Conservation (phyloP, 2,888 invertebrate species). For the Lycophotia porphyrea region DNA sequence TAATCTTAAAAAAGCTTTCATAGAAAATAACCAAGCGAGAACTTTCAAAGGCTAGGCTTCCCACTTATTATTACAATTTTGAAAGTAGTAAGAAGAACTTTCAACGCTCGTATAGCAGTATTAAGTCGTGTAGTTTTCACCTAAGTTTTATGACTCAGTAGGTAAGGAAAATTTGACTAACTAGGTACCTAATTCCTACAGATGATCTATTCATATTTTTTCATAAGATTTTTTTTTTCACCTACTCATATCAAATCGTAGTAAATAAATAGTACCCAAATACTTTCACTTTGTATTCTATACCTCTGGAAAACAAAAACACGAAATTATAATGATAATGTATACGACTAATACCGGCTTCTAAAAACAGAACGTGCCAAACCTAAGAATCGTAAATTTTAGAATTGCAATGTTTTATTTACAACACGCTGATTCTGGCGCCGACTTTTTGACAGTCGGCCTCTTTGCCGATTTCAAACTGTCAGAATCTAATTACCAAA, state of each 20-base stretch:
- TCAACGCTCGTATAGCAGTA: too few relatives aligned
- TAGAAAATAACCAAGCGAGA: too few relatives aligned
- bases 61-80: too few relatives aligned
- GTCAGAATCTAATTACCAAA: conserved; percentile 89
- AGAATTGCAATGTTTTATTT: conserved; percentile 83
- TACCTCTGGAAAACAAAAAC: conserved; percentile 30
- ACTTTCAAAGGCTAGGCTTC: too few relatives aligned
- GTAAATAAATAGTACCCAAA: neutral
- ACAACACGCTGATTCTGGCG: conserved; percentile 83
- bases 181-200: neutral
- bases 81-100: too few relatives aligned
- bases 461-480: conserved; percentile 87
- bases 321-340: conserved; percentile 56
- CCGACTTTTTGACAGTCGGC: conserved; percentile 89
- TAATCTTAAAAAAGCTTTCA: neutral
- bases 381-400: conserved; percentile 78
- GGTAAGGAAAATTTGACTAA: neutral
- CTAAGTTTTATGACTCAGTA: neutral
- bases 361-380: conserved; percentile 71
- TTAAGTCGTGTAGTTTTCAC: neutral
- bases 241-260: neutral
- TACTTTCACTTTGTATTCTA: conserved; percentile 3
- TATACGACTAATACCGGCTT: conserved; percentile 38
- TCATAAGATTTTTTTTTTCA: too few relatives aligned
- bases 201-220: neutral